phyloP scores from a whole-genome alignment of 92 coral and sea anemone species.

The Palythoa heliodiscus region DNA sequence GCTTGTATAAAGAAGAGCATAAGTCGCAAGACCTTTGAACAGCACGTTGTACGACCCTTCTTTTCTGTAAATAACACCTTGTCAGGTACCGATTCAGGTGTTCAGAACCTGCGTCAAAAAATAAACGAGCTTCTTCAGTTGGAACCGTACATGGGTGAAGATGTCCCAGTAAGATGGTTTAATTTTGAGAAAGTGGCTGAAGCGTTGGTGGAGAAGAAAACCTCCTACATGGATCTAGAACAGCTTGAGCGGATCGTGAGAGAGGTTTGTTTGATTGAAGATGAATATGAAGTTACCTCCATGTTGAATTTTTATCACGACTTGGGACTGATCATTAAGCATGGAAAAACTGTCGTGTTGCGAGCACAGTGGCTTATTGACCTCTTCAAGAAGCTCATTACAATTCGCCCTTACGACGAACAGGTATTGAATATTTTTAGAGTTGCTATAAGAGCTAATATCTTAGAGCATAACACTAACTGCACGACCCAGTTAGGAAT shows the following conservation, averaged over 20 bases:
- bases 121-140: constrained; percentile 63
- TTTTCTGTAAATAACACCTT: constrained; percentile 71
- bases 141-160: constrained; percentile 91
- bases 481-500: no score
- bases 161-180: constrained; percentile 83
- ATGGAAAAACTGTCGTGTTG: constrained; percentile 44
- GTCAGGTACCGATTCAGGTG: constrained; percentile 65
- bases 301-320: constrained; percentile 53
- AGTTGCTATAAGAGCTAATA: no score
- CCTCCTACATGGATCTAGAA: constrained; percentile 55
- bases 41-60: constrained; percentile 78
- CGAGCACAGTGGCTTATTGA: constrained; percentile 57
- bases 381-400: constrained; percentile 48
- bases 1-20: constrained; percentile 70
- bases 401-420: constrained; percentile 39
- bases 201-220: constrained; percentile 64
- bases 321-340: constrained; percentile 46
- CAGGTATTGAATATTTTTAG: neutral
- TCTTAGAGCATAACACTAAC: no score
- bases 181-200: constrained; percentile 75
- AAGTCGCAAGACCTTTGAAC: constrained; percentile 70
- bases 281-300: constrained; percentile 33
- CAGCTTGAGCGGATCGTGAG: constrained; percentile 63
- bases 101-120: constrained; percentile 61
- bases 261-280: constrained; percentile 45